These are phyloP conservation scores for Epizoanthus stellaris DNA, from an alignment of 92 coral and sea anemone genomes.

Conservation along the genomic window DNA sequence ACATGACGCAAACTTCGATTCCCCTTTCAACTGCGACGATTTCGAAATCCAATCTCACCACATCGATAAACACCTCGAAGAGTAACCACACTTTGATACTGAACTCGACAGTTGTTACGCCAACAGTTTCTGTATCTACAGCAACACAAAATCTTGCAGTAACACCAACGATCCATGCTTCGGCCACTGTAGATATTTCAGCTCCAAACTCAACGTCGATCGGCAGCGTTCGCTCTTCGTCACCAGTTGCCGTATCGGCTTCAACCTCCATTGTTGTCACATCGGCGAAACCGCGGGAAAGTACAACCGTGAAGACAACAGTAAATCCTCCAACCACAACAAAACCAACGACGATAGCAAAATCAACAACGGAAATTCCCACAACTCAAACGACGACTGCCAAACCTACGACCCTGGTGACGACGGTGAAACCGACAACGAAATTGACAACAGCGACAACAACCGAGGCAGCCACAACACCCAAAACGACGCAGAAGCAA, in stretches of 20 bases:
- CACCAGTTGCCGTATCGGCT: not conserved
- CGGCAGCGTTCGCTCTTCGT: not conserved
- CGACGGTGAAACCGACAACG: not conserved
- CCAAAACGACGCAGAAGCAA: constrained; percentile 2
- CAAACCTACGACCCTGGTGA: not conserved
- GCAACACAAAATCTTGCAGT: constrained; percentile 19
- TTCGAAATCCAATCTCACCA: constrained; percentile 37
- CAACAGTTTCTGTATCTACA: constrained; percentile 30
- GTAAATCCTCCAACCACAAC: constrained; percentile 36
- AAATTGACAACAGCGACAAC: constrained; percentile 24
- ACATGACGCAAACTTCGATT: constrained; percentile 54
- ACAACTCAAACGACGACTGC: not conserved
- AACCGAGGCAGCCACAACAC: constrained; percentile 41
- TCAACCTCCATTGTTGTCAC: not conserved
- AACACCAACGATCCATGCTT: not conserved
- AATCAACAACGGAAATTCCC: constrained; percentile 18
- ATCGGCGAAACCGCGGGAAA: constrained; percentile 17
- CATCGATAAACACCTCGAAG: constrained; percentile 30
- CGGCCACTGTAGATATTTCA: not conserved
- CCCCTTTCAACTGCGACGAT: constrained; percentile 39
- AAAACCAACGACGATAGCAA: constrained; percentile 11
- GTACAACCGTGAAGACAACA: not conserved
- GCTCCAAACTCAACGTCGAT: not conserved
- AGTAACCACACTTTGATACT: not conserved
- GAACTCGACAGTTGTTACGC: not conserved